phyloP scores from a whole-genome alignment of 2,113 vertebrate genomes.

The Xyliphius kryptos region DNA sequence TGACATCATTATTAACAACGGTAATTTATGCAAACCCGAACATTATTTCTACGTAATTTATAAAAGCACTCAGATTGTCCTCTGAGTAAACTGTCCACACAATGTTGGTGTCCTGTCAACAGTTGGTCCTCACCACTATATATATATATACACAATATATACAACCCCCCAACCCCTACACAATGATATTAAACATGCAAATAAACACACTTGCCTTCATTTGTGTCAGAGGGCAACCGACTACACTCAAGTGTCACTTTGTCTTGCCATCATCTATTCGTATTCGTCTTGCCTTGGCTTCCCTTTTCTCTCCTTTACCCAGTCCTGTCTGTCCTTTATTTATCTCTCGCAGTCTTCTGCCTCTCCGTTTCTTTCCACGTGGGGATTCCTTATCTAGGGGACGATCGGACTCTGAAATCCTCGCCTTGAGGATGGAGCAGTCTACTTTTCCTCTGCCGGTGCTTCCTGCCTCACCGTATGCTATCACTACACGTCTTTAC shows the following conservation, averaged over 20 bases:
- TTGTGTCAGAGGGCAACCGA: slow-evolving; percentile 23
- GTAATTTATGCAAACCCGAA: slow-evolving; percentile 20
- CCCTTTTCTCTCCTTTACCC: not conserved
- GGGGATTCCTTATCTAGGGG: not conserved
- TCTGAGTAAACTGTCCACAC: no score
- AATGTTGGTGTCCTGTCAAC: no score
- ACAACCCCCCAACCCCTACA: not conserved
- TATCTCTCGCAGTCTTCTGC: slow-evolving; percentile 32
- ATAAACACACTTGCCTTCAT: slow-evolving; percentile 51
- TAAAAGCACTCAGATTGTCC: no score
- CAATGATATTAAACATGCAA: slow-evolving; percentile 18
- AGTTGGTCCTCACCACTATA: no score
- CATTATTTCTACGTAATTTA: no score
- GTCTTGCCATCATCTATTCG: slow-evolving; percentile 56
- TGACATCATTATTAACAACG: no score
- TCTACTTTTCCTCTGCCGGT: slow-evolving; percentile 14
- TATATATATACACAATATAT: no score
- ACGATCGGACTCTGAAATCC: no score
- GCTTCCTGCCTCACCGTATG: slow-evolving; percentile 14
- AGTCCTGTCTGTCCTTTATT: slow-evolving; percentile 32
- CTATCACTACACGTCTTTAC: slow-evolving; percentile 11
- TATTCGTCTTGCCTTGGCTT: no score
- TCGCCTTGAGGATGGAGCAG: not conserved
- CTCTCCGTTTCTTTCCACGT: not conserved
- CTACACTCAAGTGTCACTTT: slow-evolving; percentile 55